These are phyloP conservation scores for Dryadula phaetusa DNA, from an alignment of 2,888 invertebrate species.

Conservation along the genomic window DNA sequence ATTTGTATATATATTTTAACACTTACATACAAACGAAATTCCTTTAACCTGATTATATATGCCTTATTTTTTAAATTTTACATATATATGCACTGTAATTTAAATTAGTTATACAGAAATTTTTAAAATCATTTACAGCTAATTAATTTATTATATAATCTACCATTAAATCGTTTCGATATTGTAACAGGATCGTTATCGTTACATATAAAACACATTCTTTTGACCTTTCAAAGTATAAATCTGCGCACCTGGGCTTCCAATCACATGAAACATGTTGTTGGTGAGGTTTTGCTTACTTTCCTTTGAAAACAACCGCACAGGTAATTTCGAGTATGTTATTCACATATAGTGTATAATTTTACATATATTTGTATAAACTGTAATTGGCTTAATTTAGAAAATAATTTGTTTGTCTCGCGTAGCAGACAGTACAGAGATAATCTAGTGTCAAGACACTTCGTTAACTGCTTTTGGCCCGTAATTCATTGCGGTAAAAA, in stretches of 20 bases:
- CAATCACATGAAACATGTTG: slow-evolving; percentile 58
- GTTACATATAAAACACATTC: slow-evolving; percentile 27
- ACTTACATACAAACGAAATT: no score
- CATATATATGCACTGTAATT: no score
- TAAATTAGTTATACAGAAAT: no score
- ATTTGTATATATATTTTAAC: no score
- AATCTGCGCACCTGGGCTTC: slow-evolving; percentile 51
- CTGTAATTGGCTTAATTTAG: no score
- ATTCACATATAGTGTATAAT: not conserved
- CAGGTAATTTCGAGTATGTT: slow-evolving; percentile 1
- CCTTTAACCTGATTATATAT: no score
- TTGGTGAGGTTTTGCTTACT: slow-evolving; percentile 54
- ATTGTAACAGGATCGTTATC: slow-evolving; percentile 16
- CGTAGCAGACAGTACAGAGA: no score
- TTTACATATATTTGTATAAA: not conserved
- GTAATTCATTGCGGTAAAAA: no score
- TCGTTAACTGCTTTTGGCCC: no score
- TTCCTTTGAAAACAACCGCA: slow-evolving; percentile 52
- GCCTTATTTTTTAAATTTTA: no score
- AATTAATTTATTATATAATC: not conserved
- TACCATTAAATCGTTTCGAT: not conserved
- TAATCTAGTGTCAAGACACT: no score
- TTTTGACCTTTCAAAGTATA: slow-evolving; percentile 39
- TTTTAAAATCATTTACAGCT: not conserved
- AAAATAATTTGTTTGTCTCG: no score